phyloP scores from a whole-genome alignment of 2,113 vertebrate genomes.

The Nipponia nippon region DNA sequence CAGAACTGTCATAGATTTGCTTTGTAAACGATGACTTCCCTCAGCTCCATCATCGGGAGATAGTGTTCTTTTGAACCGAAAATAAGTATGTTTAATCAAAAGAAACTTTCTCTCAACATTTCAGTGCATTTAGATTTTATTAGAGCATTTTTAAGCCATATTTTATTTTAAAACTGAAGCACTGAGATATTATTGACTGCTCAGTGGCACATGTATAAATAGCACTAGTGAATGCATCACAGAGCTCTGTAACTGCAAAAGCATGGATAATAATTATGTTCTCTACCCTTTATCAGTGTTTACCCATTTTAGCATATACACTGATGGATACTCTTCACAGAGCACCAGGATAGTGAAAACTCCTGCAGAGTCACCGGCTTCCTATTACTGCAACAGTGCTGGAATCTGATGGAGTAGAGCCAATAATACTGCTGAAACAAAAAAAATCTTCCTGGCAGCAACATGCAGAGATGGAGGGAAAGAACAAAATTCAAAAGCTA shows the following conservation, averaged over 20 bases:
- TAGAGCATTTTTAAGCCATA: not conserved
- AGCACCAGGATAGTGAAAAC: not conserved
- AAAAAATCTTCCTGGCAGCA: not conserved
- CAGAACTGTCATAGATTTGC: not conserved
- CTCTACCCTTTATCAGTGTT: not conserved
- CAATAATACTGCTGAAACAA: not conserved
- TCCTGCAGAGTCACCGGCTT: not conserved
- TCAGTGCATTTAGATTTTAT: not conserved
- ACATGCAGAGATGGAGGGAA: not conserved
- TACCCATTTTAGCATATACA: not conserved
- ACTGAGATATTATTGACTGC: not conserved
- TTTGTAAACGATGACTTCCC: not conserved
- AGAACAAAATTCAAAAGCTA: not conserved
- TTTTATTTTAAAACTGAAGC: slow-evolving; percentile 12
- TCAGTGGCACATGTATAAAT: not conserved
- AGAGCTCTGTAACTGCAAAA: not conserved
- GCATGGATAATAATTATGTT: not conserved
- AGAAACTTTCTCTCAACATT: not conserved
- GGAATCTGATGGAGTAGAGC: not conserved
- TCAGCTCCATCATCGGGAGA: not conserved
- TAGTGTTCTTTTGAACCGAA: not conserved
- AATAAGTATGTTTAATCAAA: not conserved
- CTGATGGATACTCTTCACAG: not conserved
- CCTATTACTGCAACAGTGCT: not conserved
- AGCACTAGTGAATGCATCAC: not conserved